Percentiles rank a stretch among this genome's conserved stretches.
These are phyloP conservation scores for Acrocephalus scirpaceus DNA, from an alignment of 2,797 vertebrate species.

Conservation along the genomic window DNA sequence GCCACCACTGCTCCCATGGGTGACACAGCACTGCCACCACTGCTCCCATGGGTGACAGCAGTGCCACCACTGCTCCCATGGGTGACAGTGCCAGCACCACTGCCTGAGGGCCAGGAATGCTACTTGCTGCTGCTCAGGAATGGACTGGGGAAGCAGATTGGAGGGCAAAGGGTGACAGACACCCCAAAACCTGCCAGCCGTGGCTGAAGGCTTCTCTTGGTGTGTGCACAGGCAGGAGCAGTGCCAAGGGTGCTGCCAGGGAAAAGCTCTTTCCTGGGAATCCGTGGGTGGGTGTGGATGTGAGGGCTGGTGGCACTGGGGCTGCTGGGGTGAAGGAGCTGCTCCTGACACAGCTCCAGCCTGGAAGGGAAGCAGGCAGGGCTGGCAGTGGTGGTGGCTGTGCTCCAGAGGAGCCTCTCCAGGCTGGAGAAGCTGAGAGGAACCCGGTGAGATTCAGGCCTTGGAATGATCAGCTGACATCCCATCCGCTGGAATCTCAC, in stretches of 20 bases:
- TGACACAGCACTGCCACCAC: too few relatives aligned
- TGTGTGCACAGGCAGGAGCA: background rate
- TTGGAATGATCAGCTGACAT: fast-evolving
- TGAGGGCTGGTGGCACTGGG: background rate
- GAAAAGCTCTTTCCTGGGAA: background rate
- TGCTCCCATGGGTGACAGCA: too few relatives aligned
- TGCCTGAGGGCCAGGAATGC: background rate
- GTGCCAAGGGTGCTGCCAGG: background rate
- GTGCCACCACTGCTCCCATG: too few relatives aligned
- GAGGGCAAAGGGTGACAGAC: background rate
- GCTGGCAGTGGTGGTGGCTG: too few relatives aligned
- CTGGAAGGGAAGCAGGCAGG: background rate
- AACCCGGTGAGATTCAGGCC: fast-evolving
- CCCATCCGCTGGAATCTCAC: background rate
- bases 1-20: too few relatives aligned
- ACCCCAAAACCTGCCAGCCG: fast-evolving
- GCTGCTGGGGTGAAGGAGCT: background rate
- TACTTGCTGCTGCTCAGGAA: background rate
- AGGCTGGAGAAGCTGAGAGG: background rate
- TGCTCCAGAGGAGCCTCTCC: background rate
- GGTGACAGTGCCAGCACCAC: too few relatives aligned
- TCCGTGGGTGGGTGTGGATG: background rate
- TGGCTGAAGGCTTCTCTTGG: background rate
- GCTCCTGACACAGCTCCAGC: background rate
- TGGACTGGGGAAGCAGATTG: fast-evolving